A percentile compares a stretch with the other conserved stretches of the same genome.
Evolutionary conservation across 2,888 invertebrate genomes (phyloP).

Genomic region (Drosophila neotestacea): DNA sequence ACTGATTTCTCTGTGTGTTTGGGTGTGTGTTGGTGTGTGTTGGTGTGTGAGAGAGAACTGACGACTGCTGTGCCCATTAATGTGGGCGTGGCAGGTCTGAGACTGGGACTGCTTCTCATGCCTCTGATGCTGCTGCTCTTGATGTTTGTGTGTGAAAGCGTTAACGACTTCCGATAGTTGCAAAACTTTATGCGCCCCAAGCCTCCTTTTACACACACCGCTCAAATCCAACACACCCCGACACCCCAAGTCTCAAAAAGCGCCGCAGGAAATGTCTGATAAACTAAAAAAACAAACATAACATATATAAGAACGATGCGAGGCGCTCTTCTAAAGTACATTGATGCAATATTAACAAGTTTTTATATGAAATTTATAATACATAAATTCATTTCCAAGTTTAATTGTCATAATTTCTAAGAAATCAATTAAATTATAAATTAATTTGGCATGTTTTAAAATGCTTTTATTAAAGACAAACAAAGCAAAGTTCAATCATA

Average conservation of each 20-base stretch:
- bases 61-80: conserved; percentile 38
- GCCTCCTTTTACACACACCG: neutral
- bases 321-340: conserved; percentile 26
- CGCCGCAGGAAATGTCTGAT: conserved; percentile 72
- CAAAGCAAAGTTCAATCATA: too few relatives aligned
- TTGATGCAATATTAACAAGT: neutral
- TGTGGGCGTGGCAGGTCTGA: conserved; percentile 39
- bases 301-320: conserved; percentile 22
- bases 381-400: too few relatives aligned
- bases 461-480: too few relatives aligned
- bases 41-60: conserved; percentile 16
- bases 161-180: conserved; percentile 79
- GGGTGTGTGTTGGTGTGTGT: conserved; percentile 10
- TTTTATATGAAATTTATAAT: too few relatives aligned
- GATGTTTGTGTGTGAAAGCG: conserved; percentile 67
- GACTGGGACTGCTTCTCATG: conserved; percentile 3
- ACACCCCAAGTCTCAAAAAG: conserved; percentile 57
- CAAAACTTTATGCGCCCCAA: conserved; percentile 58
- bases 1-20: conserved; percentile 8
- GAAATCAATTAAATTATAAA: too few relatives aligned
- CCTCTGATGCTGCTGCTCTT: conserved; percentile 17
- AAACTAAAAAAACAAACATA: conserved; percentile 61
- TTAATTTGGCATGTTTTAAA: too few relatives aligned
- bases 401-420: too few relatives aligned
- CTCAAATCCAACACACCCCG: conserved; percentile 13